Evolutionary conservation across 2,113 vertebrate genomes (phyloP), one percentile per base, ranked within the genome.

Genomic region (Paedocypris sp.): DNA sequence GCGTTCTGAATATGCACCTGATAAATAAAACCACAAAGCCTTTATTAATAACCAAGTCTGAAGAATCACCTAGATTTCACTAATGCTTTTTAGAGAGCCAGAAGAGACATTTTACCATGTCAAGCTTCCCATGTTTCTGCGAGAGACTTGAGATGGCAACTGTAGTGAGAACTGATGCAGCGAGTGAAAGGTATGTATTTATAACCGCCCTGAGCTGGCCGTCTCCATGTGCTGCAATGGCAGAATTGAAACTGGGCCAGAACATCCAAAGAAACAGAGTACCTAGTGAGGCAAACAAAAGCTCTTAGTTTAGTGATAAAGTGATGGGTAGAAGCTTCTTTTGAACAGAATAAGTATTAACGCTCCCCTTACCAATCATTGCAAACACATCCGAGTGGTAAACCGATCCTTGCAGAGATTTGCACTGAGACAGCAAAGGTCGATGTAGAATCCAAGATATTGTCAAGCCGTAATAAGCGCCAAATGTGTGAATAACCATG

Each of bases 261-360:
- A 88, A 99, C 83, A 97, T 89, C 95, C 95, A 99, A 6, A 99
- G 77, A 75, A 89, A 99, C 20, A 99, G 81, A 5, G 95, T 97
- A 2, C 95, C 95, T 97, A 36, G 12, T 2, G 31, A 64, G 56
- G 56, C 2, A 13, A 20, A 39, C 5, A 45, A 31, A 22, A 25
- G 31, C 16, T 4, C n/a, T n/a, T n/a, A n/a, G n/a, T n/a, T n/a
- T n/a, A n/a, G n/a, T n/a, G n/a, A n/a, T n/a, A n/a, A n/a, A n/a
- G n/a, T n/a, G n/a, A n/a, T n/a, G 95, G 95, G 94, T 94, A 99
- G 77, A 88, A 99, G 82, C 96, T 89, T 94, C 95, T 98, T 6
- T 98, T 76, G 75, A 89, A 99, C 20, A 99, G 81, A 5, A 94
- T 97, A 2, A 94, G 94, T 97, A 36, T 15, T 2, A 36, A 64